Percentiles rank a stretch among this genome's conserved stretches.
Evolutionary conservation across 2,888 invertebrate species (phyloP).

Genomic region (Entomobrya proxima): DNA sequence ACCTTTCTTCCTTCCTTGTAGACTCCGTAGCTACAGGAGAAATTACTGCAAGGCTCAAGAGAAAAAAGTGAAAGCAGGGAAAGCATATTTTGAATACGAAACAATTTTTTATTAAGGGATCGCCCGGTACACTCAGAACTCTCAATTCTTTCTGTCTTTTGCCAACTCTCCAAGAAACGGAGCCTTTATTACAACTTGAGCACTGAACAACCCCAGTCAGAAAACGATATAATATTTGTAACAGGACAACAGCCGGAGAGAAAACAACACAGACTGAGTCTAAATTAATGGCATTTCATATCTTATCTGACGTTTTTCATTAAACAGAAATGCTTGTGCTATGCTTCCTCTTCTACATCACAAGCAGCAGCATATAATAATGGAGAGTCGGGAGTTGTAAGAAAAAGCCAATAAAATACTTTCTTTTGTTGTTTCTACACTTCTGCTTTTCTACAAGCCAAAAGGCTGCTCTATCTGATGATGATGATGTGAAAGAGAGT

Average conservation of each 20-base stretch:
- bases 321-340: conserved; percentile 32
- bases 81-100: not conserved
- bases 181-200: too few relatives aligned
- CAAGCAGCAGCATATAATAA: not conserved
- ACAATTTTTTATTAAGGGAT: not conserved
- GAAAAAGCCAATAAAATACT: conserved; percentile 1
- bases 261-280: not conserved
- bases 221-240: too few relatives aligned
- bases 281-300: conserved; percentile 59
- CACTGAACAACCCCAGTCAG: too few relatives aligned
- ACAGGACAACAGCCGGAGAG: not conserved
- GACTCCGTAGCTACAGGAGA: not conserved
- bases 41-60: not conserved
- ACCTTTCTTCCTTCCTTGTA: too few relatives aligned
- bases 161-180: too few relatives aligned
- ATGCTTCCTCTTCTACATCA: not conserved
- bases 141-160: too few relatives aligned
- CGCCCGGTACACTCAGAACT: too few relatives aligned
- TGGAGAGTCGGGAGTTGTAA: not conserved
- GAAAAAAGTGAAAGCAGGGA: not conserved
- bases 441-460: not conserved
- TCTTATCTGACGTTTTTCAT: conserved; percentile 60
- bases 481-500: too few relatives aligned
- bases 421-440: not conserved
- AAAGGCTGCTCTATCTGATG: too few relatives aligned